Evolutionary conservation across 2,113 vertebrate species (phyloP), one percentile per base, ranked within the genome.

Genomic region (Scopus umbretta): DNA sequence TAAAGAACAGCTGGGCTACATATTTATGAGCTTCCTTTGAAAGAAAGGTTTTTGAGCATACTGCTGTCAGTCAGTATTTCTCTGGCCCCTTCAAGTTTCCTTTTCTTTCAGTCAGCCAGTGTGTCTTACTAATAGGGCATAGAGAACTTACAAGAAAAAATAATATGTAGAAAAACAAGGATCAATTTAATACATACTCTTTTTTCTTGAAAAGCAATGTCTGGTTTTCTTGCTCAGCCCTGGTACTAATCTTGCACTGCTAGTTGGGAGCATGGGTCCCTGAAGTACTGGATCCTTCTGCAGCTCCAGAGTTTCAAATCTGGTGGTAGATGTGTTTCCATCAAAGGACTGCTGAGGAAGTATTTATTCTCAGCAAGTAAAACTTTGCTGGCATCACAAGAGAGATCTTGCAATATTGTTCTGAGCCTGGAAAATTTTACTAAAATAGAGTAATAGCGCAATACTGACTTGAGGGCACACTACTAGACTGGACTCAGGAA

Each of bases 1-100:
- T 85, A 89, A 91, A 42, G 40, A 96, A 90, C 36, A 92, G 62
- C 93, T 80, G 70, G 76, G 75, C 68, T 94, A 67, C 73, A 66
- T 86, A 81, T 95, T 97, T 96, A 87, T 94, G 52, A 93, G 42
- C 27, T 87, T 85, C 63, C 56, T 96, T 71, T 92, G 73, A 90
- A 89, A 84, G 45, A 75, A 58, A 50, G 40, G 27, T 94, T 59
- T 90, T 67, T 76, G 71, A 83, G 68, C 43, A 19, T 94, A 49
- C 34, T 75, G 26, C 59, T 96, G 66, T 72, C 81, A 84, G 75
- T 95, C 75, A 78, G 47, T 55, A 53, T 81, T 84, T 92, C 70
- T 81, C 30, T 87, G 61, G 6, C 38, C 92, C 29, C 84, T 86
- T 86, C 79, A 84, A 49, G 67, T 43, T 96, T 89, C 36, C 42